Conservation (phyloP, 2,888 invertebrate species). For the Cryptocheilus praepositus region DNA sequence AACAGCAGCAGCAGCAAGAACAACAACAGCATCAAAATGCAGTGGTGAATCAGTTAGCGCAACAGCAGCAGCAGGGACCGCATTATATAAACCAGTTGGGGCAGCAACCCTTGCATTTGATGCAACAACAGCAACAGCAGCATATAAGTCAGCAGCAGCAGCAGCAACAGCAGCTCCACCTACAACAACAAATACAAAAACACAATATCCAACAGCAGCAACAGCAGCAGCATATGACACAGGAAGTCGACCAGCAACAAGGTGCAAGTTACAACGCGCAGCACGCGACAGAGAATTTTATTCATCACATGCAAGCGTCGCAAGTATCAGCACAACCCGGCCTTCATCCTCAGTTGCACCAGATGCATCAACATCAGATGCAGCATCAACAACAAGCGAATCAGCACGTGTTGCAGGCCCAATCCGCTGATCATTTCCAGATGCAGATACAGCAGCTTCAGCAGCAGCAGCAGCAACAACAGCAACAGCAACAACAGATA, state of each 20-base stretch:
- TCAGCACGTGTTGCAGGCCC: slow-evolving; percentile 60
- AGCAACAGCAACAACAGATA: slow-evolving; percentile 70
- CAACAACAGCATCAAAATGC: slow-evolving; percentile 63
- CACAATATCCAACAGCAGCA: slow-evolving; percentile 59
- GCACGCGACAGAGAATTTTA: slow-evolving; percentile 60
- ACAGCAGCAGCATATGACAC: slow-evolving; percentile 49
- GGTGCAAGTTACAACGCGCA: slow-evolving; percentile 56
- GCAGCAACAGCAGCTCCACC: slow-evolving; percentile 47
- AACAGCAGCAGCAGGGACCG: slow-evolving; percentile 57
- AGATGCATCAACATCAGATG: slow-evolving; percentile 65
- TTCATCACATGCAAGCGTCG: slow-evolving; percentile 63
- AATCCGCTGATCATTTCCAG: slow-evolving; percentile 58
- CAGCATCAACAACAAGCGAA: slow-evolving; percentile 62
- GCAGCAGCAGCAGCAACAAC: slow-evolving; percentile 74
- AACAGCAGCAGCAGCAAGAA: slow-evolving; percentile 49
- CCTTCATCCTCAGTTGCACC: slow-evolving; percentile 65
- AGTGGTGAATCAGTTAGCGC: slow-evolving; percentile 63
- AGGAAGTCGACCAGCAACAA: slow-evolving; percentile 56
- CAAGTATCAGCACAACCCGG: slow-evolving; percentile 60
- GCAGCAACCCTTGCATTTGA: slow-evolving; percentile 61
- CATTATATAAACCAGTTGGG: slow-evolving; percentile 67
- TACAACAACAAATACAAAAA: slow-evolving; percentile 63
- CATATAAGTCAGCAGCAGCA: slow-evolving; percentile 65
- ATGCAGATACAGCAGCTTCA: slow-evolving; percentile 71
- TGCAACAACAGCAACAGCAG: slow-evolving; percentile 63